Conservation (phyloP, 2,888 invertebrate genomes). For the Sialis fuliginosa region DNA sequence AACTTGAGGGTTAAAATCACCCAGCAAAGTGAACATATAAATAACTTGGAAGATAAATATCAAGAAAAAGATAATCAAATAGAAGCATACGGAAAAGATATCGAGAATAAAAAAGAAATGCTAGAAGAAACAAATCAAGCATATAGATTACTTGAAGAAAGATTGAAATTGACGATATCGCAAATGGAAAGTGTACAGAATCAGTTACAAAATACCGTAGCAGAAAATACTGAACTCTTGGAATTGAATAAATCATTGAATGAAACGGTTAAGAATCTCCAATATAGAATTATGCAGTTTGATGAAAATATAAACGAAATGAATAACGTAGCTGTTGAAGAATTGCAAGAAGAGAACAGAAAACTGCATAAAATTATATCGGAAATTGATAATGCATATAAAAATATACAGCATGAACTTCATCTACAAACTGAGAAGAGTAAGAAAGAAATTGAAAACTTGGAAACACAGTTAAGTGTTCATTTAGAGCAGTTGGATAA, state of each 20-base stretch:
- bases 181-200: conserved; percentile 41
- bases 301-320: conserved; percentile 14
- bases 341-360: conserved; percentile 12
- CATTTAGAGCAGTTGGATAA: conserved; percentile 21
- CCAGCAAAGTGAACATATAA: conserved; percentile 46
- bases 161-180: conserved; percentile 39
- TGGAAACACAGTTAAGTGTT: conserved; percentile 30
- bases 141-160: conserved; percentile 42
- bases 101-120: conserved; percentile 37
- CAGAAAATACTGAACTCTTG: conserved; percentile 34
- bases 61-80: conserved; percentile 40
- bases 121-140: conserved; percentile 39
- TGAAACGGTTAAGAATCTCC: conserved; percentile 32
- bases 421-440: conserved; percentile 24
- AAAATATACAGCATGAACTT: conserved; percentile 23
- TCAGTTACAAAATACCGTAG: conserved; percentile 37
- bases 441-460: conserved; percentile 27
- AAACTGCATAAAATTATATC: conserved; percentile 21
- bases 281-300: conserved; percentile 25
- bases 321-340: conserved; percentile 13
- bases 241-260: conserved; percentile 32
- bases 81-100: conserved; percentile 38
- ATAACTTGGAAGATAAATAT: conserved; percentile 39
- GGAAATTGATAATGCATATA: conserved; percentile 31
- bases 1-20: conserved; percentile 44